Percentiles rank a stretch among this genome's conserved stretches.
Conservation (phyloP, 1,140 invertebrate species). For the Pseudomyrmex gracilis region DNA sequence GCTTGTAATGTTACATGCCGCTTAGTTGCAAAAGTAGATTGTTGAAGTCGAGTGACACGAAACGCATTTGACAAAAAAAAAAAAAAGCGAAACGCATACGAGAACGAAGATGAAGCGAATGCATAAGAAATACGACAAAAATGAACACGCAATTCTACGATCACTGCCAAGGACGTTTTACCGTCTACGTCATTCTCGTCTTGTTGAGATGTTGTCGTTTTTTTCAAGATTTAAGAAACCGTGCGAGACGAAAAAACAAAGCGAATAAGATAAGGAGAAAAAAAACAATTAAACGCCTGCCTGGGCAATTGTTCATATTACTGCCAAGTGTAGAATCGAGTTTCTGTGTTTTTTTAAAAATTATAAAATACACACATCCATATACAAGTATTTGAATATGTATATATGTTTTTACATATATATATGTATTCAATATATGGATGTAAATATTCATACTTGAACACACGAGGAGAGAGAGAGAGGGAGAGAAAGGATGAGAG, state of each 20-base stretch:
- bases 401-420: background rate
- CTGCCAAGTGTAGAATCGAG: constrained; percentile 82
- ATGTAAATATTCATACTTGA: background rate
- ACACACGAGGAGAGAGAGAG: no score
- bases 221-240: constrained; percentile 56
- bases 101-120: constrained; percentile 30
- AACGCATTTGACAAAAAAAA: background rate
- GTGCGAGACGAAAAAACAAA: constrained; percentile 46
- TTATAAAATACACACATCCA: constrained; percentile 75
- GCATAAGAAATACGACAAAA: constrained; percentile 61
- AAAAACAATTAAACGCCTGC: constrained; percentile 53
- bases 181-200: constrained; percentile 79
- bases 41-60: constrained; percentile 9
- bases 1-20: constrained; percentile 36
- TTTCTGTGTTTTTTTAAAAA: constrained; percentile 76
- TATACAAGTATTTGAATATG: background rate
- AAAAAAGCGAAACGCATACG: background rate
- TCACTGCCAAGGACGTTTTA: constrained; percentile 84
- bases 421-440: constrained; percentile 11
- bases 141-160: constrained; percentile 80
- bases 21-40: constrained; percentile 27
- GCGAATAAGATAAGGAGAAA: constrained; percentile 46
- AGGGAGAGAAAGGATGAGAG: no score
- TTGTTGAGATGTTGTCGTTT: constrained; percentile 72
- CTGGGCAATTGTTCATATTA: constrained; percentile 82